Evolutionary conservation across 2,888 invertebrate species (phyloP).

Genomic region (Barypeithes pellucidus): DNA sequence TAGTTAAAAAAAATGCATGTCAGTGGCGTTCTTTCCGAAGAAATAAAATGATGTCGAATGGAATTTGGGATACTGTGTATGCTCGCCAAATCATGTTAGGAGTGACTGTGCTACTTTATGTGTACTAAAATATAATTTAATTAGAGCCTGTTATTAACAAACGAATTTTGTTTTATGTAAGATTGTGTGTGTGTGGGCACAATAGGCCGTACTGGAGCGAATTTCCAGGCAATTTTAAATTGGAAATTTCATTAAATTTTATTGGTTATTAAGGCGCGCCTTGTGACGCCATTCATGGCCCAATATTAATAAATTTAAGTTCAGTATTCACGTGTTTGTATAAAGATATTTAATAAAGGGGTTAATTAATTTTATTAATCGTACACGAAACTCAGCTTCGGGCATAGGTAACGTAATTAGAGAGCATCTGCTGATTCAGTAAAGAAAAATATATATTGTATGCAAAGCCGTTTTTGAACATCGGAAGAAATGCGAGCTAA

Average conservation of each 20-base stretch:
- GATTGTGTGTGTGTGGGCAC: not conserved
- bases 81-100: not conserved
- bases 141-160: constrained; percentile 12
- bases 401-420: no score
- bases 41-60: no score
- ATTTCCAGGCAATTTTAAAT: constrained; percentile 29
- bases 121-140: not conserved
- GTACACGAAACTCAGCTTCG: no score
- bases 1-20: no score
- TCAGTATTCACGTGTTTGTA: not conserved
- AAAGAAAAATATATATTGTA: no score
- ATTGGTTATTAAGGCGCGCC: constrained; percentile 15
- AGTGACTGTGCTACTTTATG: not conserved
- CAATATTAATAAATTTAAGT: constrained; percentile 19
- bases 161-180: constrained; percentile 5
- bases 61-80: no score
- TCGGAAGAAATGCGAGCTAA: no score
- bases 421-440: no score
- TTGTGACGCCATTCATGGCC: not conserved
- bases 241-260: constrained; percentile 32
- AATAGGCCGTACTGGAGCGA: constrained; percentile 1
- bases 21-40: no score
- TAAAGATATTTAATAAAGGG: no score
- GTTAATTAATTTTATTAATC: no score
- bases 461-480: no score